Percentiles rank a stretch among this genome's conserved stretches.
Conservation (phyloP, 2,888 invertebrate species). For the Caenorhabditis auriculariae region DNA sequence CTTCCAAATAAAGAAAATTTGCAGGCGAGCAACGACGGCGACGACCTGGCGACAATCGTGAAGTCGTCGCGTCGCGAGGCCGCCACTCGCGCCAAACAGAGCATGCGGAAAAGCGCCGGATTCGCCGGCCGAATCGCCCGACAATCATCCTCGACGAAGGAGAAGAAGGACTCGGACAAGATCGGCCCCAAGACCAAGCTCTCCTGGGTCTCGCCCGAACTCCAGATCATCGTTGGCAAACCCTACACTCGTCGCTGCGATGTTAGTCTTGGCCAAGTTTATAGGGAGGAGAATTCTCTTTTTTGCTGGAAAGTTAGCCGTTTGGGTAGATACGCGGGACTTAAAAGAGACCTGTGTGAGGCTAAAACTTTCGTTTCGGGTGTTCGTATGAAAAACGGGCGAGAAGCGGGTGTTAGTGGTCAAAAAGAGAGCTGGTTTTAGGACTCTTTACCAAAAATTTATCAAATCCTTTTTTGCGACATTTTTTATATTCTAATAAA, state of each 20-base stretch:
- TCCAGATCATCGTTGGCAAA: conserved; percentile 23
- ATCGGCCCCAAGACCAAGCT: conserved; percentile 30
- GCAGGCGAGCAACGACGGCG: too few relatives aligned
- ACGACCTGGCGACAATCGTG: conserved; percentile 10
- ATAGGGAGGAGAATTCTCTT: not conserved
- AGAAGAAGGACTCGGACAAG: conserved; percentile 21
- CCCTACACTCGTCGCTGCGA: conserved; percentile 36
- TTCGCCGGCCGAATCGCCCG: not conserved
- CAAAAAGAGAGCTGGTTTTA: too few relatives aligned
- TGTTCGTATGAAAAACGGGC: too few relatives aligned
- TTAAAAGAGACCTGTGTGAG: too few relatives aligned
- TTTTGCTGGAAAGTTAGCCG: too few relatives aligned
- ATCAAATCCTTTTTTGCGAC: too few relatives aligned
- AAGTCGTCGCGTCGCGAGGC: conserved; percentile 21
- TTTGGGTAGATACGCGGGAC: too few relatives aligned
- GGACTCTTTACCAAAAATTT: too few relatives aligned
- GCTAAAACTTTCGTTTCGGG: too few relatives aligned
- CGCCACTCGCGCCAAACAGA: conserved; percentile 12
- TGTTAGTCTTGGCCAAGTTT: conserved; percentile 11
- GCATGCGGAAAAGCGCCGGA: conserved; percentile 4
- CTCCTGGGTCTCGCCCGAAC: conserved; percentile 19
- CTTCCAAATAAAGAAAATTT: too few relatives aligned
- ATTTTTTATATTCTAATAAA: too few relatives aligned
- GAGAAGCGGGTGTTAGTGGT: too few relatives aligned
- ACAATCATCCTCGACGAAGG: conserved; percentile 11